Evolutionary conservation across 2,797 vertebrate species (phyloP).

Genomic region (Simalia tracyae): DNA sequence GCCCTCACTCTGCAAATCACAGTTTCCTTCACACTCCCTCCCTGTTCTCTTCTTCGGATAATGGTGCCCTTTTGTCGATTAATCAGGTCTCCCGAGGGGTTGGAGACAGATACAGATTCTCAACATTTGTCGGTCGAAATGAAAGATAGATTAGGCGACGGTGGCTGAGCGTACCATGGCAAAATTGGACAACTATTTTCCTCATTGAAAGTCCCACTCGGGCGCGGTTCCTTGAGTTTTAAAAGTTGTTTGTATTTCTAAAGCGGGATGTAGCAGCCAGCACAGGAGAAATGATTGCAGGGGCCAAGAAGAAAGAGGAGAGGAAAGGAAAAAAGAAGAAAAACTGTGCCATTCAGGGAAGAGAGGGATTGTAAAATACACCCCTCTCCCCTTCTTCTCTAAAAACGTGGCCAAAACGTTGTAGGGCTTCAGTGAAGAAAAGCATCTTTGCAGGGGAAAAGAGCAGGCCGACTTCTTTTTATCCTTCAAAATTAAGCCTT

Average conservation of each 20-base stretch:
- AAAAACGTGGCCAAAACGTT: background rate
- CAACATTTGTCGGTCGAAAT: conserved; percentile 93
- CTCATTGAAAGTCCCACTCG: conserved; percentile 79
- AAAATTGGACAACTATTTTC: conserved; percentile 86
- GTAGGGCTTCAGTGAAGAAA: background rate
- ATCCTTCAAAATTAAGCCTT: background rate
- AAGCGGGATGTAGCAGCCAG: conserved; percentile 77
- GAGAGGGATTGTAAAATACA: too few species aligned
- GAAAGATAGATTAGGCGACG: conserved; percentile 93
- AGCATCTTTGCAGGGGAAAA: background rate
- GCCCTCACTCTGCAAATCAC: conserved; percentile 70
- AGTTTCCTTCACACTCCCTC: conserved; percentile 57
- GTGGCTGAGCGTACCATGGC: conserved; percentile 88
- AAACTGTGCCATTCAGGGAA: too few species aligned
- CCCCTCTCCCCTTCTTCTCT: background rate
- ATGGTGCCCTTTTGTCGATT: conserved; percentile 89
- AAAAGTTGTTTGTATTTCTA: conserved; percentile 94
- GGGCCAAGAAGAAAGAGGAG: background rate
- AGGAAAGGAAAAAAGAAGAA: background rate
- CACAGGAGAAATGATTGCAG: conserved; percentile 60
- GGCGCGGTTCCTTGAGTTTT: conserved; percentile 85
- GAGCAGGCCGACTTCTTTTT: background rate
- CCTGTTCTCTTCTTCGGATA: conserved; percentile 83
- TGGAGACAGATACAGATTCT: conserved; percentile 88
- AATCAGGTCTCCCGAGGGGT: conserved; percentile 91